Conservation (phyloP, 1,140 invertebrate genomes). For the Lucilia sericata region DNA sequence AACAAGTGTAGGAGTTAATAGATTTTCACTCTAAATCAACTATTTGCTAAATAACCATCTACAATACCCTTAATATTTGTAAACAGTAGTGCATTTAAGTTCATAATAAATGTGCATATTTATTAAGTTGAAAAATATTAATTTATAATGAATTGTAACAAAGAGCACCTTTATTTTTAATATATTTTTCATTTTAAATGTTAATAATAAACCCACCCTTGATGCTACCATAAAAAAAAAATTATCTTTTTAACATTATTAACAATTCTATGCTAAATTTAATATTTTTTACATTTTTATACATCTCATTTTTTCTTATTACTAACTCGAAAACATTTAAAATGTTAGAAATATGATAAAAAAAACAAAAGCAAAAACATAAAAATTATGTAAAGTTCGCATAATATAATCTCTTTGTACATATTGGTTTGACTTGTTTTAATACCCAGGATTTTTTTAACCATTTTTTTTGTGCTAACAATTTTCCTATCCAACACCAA, state of each 20-base stretch:
- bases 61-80: too few relatives aligned
- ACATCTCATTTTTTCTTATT: background rate
- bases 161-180: background rate
- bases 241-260: background rate
- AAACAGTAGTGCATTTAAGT: too few relatives aligned
- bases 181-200: background rate
- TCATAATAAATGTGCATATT: too few relatives aligned
- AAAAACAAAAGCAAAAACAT: background rate
- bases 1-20: too few relatives aligned
- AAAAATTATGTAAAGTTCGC: background rate
- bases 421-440: background rate
- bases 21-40: too few relatives aligned
- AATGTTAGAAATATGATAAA: background rate
- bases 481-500: background rate
- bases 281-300: background rate
- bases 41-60: too few relatives aligned
- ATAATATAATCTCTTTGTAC: constrained; percentile 7
- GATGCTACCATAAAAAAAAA: background rate
- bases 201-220: background rate
- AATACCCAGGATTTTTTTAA: background rate
- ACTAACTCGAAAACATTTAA: background rate
- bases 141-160: too few relatives aligned
- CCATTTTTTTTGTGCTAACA: background rate
- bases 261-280: background rate
- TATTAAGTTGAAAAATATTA: too few relatives aligned